Conservation (phyloP, 2,797 vertebrate species). For the Gallirallus australis region DNA sequence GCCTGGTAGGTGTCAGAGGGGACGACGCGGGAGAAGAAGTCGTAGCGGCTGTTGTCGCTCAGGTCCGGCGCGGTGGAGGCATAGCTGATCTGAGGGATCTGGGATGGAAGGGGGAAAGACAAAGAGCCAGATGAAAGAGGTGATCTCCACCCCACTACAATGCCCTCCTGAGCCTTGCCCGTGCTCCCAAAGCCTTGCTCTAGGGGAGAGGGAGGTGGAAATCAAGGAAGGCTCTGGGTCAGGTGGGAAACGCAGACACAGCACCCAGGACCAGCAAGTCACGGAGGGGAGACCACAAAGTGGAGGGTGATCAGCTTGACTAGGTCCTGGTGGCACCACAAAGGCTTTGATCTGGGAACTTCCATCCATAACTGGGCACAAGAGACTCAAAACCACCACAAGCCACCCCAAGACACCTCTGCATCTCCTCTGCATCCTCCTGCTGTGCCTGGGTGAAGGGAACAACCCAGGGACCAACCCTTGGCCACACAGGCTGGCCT, state of each 20-base stretch:
- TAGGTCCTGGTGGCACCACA: neutral
- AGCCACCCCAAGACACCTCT: neutral
- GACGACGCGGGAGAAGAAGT: slow-evolving; percentile 96
- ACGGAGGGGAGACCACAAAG: neutral
- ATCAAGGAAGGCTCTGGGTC: neutral
- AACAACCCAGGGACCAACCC: neutral
- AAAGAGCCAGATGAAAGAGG: neutral
- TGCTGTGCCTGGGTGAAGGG: neutral
- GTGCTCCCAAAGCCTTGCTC: neutral
- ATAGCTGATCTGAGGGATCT: slow-evolving; percentile 98
- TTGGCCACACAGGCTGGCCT: neutral
- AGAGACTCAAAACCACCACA: neutral
- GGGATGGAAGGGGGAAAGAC: neutral
- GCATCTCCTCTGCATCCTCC: neutral
- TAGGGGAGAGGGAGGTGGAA: neutral
- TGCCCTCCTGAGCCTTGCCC: neutral
- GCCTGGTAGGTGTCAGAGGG: slow-evolving; percentile 96
- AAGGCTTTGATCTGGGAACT: neutral
- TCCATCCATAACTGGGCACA: neutral
- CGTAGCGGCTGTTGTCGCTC: slow-evolving; percentile 95
- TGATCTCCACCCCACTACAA: neutral
- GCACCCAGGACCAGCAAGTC: neutral
- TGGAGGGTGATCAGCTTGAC: neutral
- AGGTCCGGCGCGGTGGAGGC: slow-evolving; percentile 94
- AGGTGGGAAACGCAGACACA: neutral